Percentiles rank a stretch among this genome's conserved stretches.
Conservation (phyloP, 1,140 invertebrate genomes). For the Leptonema lineaticorne region DNA sequence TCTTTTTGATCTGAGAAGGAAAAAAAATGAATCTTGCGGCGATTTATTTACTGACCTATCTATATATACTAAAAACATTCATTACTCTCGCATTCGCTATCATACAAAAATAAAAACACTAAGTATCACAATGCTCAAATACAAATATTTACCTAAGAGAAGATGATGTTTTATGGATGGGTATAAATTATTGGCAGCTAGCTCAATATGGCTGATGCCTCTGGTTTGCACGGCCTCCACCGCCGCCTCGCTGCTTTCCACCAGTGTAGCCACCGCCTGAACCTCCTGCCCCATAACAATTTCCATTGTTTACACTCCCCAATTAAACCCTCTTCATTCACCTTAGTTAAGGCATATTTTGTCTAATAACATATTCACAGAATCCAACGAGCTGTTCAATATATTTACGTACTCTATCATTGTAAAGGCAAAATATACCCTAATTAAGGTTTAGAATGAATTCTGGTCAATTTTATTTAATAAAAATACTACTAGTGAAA, state of each 20-base stretch:
- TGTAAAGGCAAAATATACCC: not conserved
- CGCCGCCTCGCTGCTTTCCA: constrained; percentile 66
- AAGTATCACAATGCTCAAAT: constrained; percentile 7
- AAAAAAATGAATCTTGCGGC: not conserved
- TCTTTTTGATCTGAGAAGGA: no score
- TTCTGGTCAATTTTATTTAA: not conserved
- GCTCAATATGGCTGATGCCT: constrained; percentile 76
- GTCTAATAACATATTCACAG: not conserved
- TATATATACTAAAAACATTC: no score
- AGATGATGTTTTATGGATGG: constrained; percentile 31
- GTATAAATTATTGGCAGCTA: constrained; percentile 32
- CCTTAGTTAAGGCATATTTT: constrained; percentile 11
- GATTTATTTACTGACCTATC: no score
- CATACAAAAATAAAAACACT: no score
- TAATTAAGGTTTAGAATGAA: not conserved
- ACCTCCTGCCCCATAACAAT: constrained; percentile 44
- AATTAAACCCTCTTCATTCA: constrained; percentile 12
- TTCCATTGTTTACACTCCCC: constrained; percentile 27
- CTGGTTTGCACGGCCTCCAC: constrained; percentile 69
- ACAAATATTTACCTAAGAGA: constrained; percentile 32
- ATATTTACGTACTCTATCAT: no score
- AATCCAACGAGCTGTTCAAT: no score
- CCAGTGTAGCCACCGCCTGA: constrained; percentile 59
- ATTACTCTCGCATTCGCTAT: no score
- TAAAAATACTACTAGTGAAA: not conserved